A percentile compares a stretch with the other conserved stretches of the same genome.
Conservation (phyloP, 2,888 invertebrate species). For the Callosobruchus maculatus region DNA sequence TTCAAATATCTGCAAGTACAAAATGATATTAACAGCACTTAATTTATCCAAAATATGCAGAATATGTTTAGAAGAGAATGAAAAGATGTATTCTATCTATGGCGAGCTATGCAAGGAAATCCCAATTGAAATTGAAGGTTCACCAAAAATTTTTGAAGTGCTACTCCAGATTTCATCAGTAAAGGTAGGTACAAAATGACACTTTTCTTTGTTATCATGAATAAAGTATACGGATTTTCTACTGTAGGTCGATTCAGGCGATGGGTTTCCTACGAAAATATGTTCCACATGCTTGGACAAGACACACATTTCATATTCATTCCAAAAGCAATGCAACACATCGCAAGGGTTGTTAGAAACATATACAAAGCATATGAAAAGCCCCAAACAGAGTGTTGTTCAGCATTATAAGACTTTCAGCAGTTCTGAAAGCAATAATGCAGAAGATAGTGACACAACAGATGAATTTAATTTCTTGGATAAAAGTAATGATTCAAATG, state of each 20-base stretch:
- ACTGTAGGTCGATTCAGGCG: constrained; percentile 14
- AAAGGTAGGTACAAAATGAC: constrained; percentile 12
- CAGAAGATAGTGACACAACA: constrained; percentile 1
- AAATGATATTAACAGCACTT: constrained; percentile 5
- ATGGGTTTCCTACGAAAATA: constrained; percentile 18
- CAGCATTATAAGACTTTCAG: not conserved
- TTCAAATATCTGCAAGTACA: no score
- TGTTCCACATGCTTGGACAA: constrained; percentile 20
- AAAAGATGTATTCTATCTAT: constrained; percentile 20
- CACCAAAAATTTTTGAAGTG: constrained; percentile 19
- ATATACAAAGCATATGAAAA: constrained; percentile 16
- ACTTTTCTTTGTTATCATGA: not conserved
- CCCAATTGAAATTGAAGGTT: constrained; percentile 12
- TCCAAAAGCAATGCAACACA: constrained; percentile 19
- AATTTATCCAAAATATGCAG: constrained; percentile 20
- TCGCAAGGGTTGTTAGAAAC: constrained; percentile 17
- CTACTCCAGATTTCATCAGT: constrained; percentile 17
- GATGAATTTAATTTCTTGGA: not conserved
- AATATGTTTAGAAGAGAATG: constrained; percentile 17
- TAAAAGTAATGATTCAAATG: not conserved
- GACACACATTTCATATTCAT: constrained; percentile 19
- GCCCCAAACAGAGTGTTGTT: not conserved
- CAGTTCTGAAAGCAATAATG: not conserved
- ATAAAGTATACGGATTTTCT: not conserved
- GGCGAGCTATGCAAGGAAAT: constrained; percentile 18